A percentile compares a stretch with the other conserved stretches of the same genome.
Conservation (phyloP, 2,113 vertebrate species). For the Lonchura striata region DNA sequence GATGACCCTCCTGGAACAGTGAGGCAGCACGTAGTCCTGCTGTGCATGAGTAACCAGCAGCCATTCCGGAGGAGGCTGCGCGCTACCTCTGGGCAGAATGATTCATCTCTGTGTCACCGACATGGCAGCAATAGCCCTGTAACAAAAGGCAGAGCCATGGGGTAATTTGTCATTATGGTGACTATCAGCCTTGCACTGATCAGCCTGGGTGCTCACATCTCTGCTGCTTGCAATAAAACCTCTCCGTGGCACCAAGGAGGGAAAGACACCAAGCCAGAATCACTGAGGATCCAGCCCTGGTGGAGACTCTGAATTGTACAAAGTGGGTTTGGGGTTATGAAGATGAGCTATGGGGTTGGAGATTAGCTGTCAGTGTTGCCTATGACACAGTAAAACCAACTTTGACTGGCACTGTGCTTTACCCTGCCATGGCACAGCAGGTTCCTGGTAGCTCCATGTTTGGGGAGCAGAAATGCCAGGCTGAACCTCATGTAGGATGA, state of each 20-base stretch:
- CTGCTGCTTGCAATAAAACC: neutral
- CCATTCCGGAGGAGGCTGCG: neutral
- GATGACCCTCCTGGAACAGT: neutral
- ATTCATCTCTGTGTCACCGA: neutral
- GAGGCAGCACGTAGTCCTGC: neutral
- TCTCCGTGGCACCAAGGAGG: neutral
- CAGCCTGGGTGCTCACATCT: conserved; percentile 5
- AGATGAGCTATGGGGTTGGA: neutral
- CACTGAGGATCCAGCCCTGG: neutral
- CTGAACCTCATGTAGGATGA: neutral
- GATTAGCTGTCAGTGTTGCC: neutral
- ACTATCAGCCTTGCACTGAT: conserved; percentile 3
- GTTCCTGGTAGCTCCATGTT: neutral
- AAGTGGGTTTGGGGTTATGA: neutral
- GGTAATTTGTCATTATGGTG: conserved; percentile 16
- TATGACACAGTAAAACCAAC: neutral
- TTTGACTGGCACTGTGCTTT: neutral
- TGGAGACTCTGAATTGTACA: neutral
- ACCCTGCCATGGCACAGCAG: neutral
- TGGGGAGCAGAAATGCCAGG: neutral
- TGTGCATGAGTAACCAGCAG: conserved; percentile 52
- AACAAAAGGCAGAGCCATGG: conserved; percentile 39
- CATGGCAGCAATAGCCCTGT: neutral
- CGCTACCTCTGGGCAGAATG: neutral
- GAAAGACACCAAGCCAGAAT: neutral